phyloP scores from a whole-genome alignment of 2,888 invertebrate genomes.

The Cephus spinipes region DNA sequence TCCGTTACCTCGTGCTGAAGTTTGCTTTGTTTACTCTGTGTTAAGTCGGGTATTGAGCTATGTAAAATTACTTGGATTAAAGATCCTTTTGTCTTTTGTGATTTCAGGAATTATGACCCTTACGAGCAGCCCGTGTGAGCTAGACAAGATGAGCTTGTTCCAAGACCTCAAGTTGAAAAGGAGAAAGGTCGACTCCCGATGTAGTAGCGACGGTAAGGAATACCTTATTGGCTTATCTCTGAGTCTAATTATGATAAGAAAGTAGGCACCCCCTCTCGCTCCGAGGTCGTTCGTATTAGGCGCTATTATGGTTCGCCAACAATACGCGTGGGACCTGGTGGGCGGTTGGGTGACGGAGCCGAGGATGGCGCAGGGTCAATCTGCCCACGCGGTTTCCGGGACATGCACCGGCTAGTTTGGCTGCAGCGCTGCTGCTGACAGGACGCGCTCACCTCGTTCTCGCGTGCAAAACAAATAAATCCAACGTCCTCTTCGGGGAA shows the following conservation, averaged over 20 bases:
- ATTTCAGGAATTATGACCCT: conserved; percentile 95
- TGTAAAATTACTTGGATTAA: not conserved
- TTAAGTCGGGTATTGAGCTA: not conserved
- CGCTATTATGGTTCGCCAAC: not conserved
- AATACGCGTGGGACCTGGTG: conserved; percentile 10
- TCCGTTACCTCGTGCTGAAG: not conserved
- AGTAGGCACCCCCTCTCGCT: conserved; percentile 15
- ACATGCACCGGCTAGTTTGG: conserved; percentile 48
- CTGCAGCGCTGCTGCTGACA: conserved; percentile 39
- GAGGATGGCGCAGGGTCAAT: conserved; percentile 40
- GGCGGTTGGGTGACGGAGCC: conserved; percentile 15
- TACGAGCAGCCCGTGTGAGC: conserved; percentile 96
- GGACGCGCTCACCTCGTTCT: conserved; percentile 30
- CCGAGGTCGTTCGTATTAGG: conserved; percentile 14
- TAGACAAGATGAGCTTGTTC: conserved; percentile 99
- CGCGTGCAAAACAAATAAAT: not conserved
- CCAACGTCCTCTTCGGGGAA: not conserved
- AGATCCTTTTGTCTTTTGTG: conserved; percentile 31
- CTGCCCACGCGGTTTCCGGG: conserved; percentile 55
- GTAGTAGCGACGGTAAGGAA: conserved; percentile 91
- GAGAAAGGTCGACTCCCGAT: conserved; percentile 96
- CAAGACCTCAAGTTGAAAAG: conserved; percentile 98
- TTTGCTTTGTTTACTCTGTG: conserved; percentile 3
- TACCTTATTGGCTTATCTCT: not conserved
- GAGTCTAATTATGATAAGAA: conserved; percentile 8